Evolutionary conservation across 2,797 vertebrate species (phyloP).

Genomic region (Characodon lateralis): DNA sequence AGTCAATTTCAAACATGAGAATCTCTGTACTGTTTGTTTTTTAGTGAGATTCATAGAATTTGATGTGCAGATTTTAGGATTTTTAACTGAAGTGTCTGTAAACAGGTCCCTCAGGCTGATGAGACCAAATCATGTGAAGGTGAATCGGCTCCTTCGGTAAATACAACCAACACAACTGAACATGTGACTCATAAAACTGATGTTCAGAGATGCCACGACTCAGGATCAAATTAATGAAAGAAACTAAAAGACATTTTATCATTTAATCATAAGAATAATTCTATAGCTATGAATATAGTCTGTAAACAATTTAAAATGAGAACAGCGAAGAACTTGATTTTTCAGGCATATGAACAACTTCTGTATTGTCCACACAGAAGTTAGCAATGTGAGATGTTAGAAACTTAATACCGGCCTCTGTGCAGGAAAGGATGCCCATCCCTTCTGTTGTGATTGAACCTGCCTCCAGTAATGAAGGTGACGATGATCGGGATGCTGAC

Average conservation of each 20-base stretch:
- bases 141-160: constrained; percentile 62
- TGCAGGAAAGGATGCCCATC: constrained; percentile 85
- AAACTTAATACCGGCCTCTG: neutral
- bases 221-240: neutral
- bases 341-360: neutral
- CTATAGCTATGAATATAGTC: neutral
- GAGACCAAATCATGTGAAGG: constrained; percentile 44
- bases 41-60: neutral
- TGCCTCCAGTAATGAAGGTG: constrained; percentile 93
- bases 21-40: neutral
- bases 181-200: too few relatives aligned
- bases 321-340: neutral
- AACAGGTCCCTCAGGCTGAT: constrained; percentile 50
- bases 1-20: neutral
- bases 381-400: neutral
- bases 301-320: neutral
- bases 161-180: neutral
- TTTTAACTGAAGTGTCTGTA: constrained; percentile 16
- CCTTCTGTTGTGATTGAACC: constrained; percentile 95
- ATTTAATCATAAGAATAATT: neutral
- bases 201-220: too few relatives aligned
- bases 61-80: neutral
- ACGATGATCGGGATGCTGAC: constrained; percentile 83
- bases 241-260: neutral
- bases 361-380: neutral